Percentiles rank a stretch among this genome's conserved stretches.
Conservation (phyloP, 2,797 vertebrate genomes). For the Taenioides sp. region DNA sequence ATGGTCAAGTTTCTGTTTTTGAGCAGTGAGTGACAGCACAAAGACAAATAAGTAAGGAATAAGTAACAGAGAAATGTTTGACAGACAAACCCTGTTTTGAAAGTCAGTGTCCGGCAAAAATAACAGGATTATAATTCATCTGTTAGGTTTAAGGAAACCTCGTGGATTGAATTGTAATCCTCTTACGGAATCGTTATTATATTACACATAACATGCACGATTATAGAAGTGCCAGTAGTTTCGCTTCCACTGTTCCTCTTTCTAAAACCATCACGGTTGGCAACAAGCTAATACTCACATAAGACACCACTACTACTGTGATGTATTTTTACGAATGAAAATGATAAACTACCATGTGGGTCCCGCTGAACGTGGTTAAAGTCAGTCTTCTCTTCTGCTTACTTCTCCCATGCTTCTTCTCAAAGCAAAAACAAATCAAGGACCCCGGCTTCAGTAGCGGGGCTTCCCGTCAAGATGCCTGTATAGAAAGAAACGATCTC, state of each 20-base stretch:
- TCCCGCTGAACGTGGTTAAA: constrained; percentile 16
- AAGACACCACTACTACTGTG: neutral
- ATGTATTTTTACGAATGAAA: neutral
- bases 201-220: neutral
- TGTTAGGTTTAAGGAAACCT: neutral
- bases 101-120: neutral
- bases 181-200: neutral
- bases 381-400: constrained; percentile 5
- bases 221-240: neutral
- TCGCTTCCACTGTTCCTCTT: neutral
- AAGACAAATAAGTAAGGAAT: constrained; percentile 6
- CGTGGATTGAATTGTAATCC: neutral
- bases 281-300: constrained; percentile 34
- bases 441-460: constrained; percentile 50
- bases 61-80: constrained; percentile 17
- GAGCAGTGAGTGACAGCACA: constrained; percentile 33
- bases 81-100: constrained; percentile 16
- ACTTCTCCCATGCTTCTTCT: neutral
- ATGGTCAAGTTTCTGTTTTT: constrained; percentile 34
- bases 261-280: constrained; percentile 15
- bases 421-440: constrained; percentile 51
- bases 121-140: neutral
- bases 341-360: constrained; percentile 47
- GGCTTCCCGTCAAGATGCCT: constrained; percentile 70
- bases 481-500: constrained; percentile 34